Conservation (phyloP, 2,797 vertebrate genomes). For the Pseudocheirus occidentalis region DNA sequence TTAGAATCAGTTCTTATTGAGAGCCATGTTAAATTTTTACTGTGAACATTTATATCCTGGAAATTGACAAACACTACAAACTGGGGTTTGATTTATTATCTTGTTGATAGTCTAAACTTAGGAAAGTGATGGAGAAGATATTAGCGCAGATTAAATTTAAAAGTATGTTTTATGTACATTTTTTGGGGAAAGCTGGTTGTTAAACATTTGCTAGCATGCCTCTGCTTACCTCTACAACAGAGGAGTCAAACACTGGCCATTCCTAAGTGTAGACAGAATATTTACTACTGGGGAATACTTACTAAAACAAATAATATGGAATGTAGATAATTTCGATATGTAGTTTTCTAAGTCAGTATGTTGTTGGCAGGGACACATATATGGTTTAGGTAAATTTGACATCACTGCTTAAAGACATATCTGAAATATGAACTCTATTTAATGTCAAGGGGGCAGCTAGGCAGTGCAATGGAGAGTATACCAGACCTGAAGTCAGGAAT, state of each 20-base stretch:
- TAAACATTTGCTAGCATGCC: background rate
- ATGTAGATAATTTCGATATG: background rate
- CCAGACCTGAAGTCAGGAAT: background rate
- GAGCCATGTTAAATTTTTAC: background rate
- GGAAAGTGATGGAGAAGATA: background rate
- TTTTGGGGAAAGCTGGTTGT: background rate
- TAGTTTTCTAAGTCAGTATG: background rate
- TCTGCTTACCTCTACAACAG: background rate
- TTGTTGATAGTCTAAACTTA: background rate
- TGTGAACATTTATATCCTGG: background rate
- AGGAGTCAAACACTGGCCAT: background rate
- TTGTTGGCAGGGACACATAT: background rate
- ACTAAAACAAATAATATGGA: background rate
- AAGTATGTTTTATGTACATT: background rate
- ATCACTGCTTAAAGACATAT: background rate
- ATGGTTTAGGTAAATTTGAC: background rate
- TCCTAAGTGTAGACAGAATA: background rate
- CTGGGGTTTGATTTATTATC: background rate
- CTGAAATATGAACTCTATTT: background rate
- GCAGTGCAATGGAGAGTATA: background rate
- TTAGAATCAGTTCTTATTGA: background rate
- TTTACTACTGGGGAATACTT: background rate
- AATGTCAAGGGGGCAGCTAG: background rate
- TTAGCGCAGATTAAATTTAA: background rate
- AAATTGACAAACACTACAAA: background rate